Evolutionary conservation across 53 echinoderm and acorn worm genomes (phyloP).

Genomic region (Antedon mediterranea): DNA sequence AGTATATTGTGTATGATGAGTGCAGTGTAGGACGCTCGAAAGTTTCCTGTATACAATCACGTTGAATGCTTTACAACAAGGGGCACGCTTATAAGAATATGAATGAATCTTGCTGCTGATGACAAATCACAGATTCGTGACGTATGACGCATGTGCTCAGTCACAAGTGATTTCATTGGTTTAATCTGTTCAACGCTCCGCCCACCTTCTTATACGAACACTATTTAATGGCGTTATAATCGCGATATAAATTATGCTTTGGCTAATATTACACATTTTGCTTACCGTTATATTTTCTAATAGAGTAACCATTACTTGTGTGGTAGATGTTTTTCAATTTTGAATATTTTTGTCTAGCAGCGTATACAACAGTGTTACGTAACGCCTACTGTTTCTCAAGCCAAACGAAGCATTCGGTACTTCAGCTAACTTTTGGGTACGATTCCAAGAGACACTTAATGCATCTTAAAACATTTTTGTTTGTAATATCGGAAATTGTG

Average conservation of each 20-base stretch:
- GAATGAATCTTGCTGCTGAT: no score
- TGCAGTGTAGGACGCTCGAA: no score
- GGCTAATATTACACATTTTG: background rate
- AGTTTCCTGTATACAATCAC: no score
- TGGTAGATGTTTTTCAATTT: no score
- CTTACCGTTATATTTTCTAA: background rate
- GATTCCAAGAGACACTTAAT: background rate
- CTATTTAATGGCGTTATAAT: background rate
- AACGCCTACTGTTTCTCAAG: no score
- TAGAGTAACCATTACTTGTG: background rate
- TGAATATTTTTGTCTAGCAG: no score
- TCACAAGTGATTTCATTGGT: background rate
- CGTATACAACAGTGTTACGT: background rate
- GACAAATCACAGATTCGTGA: no score
- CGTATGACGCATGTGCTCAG: no score
- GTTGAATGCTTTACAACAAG: no score
- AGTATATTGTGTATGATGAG: no score
- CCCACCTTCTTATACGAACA: background rate
- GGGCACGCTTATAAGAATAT: no score
- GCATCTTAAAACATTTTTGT: background rate
- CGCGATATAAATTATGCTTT: background rate
- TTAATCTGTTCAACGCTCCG: background rate
- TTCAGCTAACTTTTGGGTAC: background rate
- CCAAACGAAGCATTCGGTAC: background rate
- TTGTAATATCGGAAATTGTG: background rate